Evolutionary conservation across 2,888 invertebrate genomes (phyloP).

Genomic region (Scaeva pyrastri): DNA sequence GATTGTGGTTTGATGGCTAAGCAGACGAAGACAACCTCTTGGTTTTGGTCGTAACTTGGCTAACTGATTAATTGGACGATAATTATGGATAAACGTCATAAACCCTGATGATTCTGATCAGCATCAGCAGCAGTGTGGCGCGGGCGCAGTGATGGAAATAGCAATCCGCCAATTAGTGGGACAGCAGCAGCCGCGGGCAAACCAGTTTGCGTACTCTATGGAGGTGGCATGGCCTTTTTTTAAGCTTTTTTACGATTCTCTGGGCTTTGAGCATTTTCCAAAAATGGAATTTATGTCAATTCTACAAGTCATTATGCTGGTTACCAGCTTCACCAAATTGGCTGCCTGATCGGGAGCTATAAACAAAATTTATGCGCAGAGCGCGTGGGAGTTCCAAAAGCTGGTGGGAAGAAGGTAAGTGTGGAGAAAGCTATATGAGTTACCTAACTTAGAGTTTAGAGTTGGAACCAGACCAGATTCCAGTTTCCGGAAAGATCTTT

Average conservation of each 20-base stretch:
- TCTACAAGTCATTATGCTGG: slow-evolving; percentile 69
- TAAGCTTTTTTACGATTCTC: slow-evolving; percentile 52
- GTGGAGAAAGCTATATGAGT: slow-evolving; percentile 61
- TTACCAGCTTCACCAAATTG: slow-evolving; percentile 43
- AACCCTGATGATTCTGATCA: slow-evolving; percentile 71
- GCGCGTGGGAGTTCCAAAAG: slow-evolving; percentile 51
- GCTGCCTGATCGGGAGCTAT: slow-evolving; percentile 74
- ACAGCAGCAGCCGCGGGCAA: slow-evolving; percentile 16
- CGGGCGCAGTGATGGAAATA: slow-evolving; percentile 65
- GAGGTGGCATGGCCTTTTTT: slow-evolving; percentile 60
- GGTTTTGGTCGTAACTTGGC: slow-evolving; percentile 32
- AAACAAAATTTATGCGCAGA: slow-evolving; percentile 56
- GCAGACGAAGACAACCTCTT: slow-evolving; percentile 29
- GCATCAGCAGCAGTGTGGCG: slow-evolving; percentile 26
- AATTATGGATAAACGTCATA: slow-evolving; percentile 76
- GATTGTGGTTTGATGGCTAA: slow-evolving; percentile 19
- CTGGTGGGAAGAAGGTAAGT: slow-evolving; percentile 21
- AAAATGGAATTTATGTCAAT: slow-evolving; percentile 72
- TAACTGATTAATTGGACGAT: slow-evolving; percentile 75
- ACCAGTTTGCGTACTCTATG: slow-evolving; percentile 38
- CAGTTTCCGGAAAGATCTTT: slow-evolving; percentile 65
- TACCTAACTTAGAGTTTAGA: slow-evolving; percentile 17
- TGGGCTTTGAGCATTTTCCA: slow-evolving; percentile 40
- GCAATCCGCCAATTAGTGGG: slow-evolving; percentile 73
- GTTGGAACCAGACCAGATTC: slow-evolving; percentile 41